Evolutionary conservation across 2,888 invertebrate species (phyloP).

Genomic region (Oeneis ivallda): DNA sequence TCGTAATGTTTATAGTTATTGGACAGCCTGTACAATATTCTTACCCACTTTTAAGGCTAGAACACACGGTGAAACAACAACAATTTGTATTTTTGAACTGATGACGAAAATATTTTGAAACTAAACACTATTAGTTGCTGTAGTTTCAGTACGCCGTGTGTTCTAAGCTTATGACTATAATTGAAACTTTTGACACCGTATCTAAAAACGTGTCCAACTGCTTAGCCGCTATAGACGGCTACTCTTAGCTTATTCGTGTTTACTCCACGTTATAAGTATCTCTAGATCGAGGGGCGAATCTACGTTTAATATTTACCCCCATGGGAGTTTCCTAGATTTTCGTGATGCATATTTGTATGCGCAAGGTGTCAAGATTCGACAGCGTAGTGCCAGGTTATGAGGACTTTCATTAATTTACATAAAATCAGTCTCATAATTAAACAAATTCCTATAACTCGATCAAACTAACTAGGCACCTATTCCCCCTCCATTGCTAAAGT

Average conservation of each 20-base stretch:
- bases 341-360: neutral
- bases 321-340: neutral
- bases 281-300: neutral
- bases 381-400: constrained; percentile 45
- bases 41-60: neutral
- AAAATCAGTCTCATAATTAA: constrained; percentile 80
- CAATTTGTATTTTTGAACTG: too few species aligned
- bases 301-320: constrained; percentile 7
- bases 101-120: too few species aligned
- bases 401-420: constrained; percentile 63
- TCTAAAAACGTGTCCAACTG: neutral
- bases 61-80: neutral
- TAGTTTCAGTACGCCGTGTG: neutral
- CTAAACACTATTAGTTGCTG: too few species aligned
- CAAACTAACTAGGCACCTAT: neutral
- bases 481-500: neutral
- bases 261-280: neutral
- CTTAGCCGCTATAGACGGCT: neutral
- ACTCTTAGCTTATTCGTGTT: neutral
- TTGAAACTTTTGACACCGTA: neutral
- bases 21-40: neutral
- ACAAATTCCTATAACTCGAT: constrained; percentile 27
- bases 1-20: neutral
- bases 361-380: neutral
- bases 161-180: constrained; percentile 9